Percentiles rank a stretch among this genome's conserved stretches.
These are phyloP conservation scores for Delichon dasypus DNA, from an alignment of 2,797 vertebrate species.

Conservation along the genomic window DNA sequence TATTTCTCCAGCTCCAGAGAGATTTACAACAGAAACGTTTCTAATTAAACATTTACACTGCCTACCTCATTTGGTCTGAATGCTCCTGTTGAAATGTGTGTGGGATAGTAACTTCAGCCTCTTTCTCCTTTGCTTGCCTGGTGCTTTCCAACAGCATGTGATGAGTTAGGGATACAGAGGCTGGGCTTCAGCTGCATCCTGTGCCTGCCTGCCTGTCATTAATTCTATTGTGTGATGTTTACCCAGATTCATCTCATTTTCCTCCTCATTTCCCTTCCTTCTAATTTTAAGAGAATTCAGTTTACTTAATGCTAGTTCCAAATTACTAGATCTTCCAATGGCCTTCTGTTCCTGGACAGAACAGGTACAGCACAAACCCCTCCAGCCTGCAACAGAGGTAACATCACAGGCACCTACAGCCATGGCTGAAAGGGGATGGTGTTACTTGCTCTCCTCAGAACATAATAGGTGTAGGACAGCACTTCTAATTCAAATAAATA, in stretches of 20 bases:
- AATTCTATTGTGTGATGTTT: constrained; percentile 24
- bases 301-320: neutral
- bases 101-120: constrained; percentile 6
- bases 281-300: neutral
- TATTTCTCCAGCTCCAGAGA: neutral
- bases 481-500: neutral
- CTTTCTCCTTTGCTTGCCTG: constrained; percentile 42
- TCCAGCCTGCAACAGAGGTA: neutral
- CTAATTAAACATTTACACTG: neutral
- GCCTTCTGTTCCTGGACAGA: neutral
- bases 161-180: constrained; percentile 45
- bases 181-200: constrained; percentile 56
- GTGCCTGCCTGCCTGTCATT: constrained; percentile 46
- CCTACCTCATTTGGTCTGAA: constrained; percentile 61
- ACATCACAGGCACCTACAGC: neutral
- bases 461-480: neutral
- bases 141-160: constrained; percentile 75
- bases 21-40: neutral
- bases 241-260: neutral
- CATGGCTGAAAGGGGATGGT: neutral
- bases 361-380: neutral
- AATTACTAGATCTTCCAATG: neutral
- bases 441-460: neutral
- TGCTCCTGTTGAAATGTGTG: constrained; percentile 18
- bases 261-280: neutral